Base-by-base conservation (phyloP, 2,888 invertebrate genomes). In the Pantelozetes paolii region DNA sequence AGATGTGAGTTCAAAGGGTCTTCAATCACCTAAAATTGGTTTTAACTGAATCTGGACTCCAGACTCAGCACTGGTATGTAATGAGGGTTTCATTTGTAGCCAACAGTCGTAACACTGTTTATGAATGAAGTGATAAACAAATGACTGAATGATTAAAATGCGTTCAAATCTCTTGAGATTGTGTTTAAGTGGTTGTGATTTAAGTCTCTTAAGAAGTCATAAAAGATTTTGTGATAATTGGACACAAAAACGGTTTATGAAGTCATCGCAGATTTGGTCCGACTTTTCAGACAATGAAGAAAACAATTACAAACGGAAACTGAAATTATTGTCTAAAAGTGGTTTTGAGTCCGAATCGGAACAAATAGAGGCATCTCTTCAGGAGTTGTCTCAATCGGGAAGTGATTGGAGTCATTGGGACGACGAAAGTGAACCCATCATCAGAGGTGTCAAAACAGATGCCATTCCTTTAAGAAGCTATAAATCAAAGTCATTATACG, bases 401-500 rank as follows among this genome's bases (percentile, higher is more conserved):
- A 28, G 28, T 26, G 28, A 28, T 57, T 57, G 57, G 57, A 9
- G 26, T 23, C 57, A 57, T 57, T 57, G 57, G 57, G 57, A 57
- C 57, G 57, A 57, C 8, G n/a, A n/a, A n/a, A n/a, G n/a, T n/a
- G 57, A 57, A 26, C 28, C 57, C 6, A 20, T 9, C 20, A 57
- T 57, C 8, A 57, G 57, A 57, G 57, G 57, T 9, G 15, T 23
- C 6, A 57, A 57, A 57, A 23, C 71, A 18, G 11, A 71, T 40
- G 36, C 74, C 5, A 59, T 32, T 23, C 42, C 74, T 26, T 59
- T 74, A n/a, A 74, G 40, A 42, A 32, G 36, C 18, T 11, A n/a
- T 20, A 74, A 74, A 36, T 13, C 23, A 20, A 71, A 40, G 59
- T 73, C 75, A 40, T 18, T 6, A 20, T n/a, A 62, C 40, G 30